Evolutionary conservation across 1,140 invertebrate genomes (phyloP), one percentile per base, ranked within the genome.

Genomic region (Metaphire vulgaris): DNA sequence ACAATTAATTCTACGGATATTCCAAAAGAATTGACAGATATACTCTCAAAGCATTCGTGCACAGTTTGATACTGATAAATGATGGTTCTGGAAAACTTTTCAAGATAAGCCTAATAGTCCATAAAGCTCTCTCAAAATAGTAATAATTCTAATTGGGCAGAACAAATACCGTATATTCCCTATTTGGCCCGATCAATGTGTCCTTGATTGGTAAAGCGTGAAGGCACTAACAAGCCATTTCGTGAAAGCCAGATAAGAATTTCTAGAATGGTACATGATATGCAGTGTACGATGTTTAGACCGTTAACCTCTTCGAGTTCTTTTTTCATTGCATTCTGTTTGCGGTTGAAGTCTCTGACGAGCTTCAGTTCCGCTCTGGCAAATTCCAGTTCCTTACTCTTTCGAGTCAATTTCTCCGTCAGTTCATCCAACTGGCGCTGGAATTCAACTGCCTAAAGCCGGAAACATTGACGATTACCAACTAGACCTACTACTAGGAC

Each of bases 291-390:
- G 6, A 56, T 56, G 41, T 12, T 12, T 56, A 56, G 41, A 56
- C 41, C 2, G n/a, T n/a, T n/a, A 66, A 79, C 79, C 79, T 86
- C 83, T 74, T 86, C 83, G 28, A 86, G 76, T 71, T 86, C 85
- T 73, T 83, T 86, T 77, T 86, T 83, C 84, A 87, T 85, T 65
- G 84, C 82, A 69, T 81, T 82, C 74, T 85, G 79, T 76, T 85
- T 85, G 30, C 81, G 79, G 32, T 84, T 72, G 78, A 86, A 86
- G 74, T 87, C 85, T 74, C 86, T 86, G 1, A 87, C 83, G 75
- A 83, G 76, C 78, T 86, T 85, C 14, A 87, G 79, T 75, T 87
- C 86, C 70, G 79, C 83, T 71, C 84, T 82, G 80, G 85, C 81
- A 2, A 86, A 69, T 31, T 83, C 82, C 56, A 85, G 79, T 72